phyloP scores from a whole-genome alignment of 1,140 invertebrate species.

The Neodiprion virginianus region DNA sequence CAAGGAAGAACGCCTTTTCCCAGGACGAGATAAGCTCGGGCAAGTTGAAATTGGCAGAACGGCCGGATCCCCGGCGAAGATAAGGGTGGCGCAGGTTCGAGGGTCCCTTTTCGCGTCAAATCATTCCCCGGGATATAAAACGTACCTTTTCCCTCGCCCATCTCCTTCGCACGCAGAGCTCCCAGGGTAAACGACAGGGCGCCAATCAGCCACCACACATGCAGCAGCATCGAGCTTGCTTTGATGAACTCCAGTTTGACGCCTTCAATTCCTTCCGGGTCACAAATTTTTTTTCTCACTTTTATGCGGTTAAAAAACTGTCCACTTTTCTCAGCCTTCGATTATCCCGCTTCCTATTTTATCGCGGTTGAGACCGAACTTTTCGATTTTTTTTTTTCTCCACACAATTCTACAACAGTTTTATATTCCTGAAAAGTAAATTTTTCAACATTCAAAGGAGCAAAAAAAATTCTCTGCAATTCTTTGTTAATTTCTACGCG shows the following conservation, averaged over 20 bases:
- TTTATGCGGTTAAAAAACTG: no score
- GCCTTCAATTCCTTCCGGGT: not conserved
- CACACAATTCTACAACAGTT: no score
- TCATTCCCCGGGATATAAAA: slow-evolving; percentile 16
- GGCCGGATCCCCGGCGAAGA: not conserved
- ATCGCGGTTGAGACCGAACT: no score
- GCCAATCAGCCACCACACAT: slow-evolving; percentile 50
- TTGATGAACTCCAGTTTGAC: not conserved
- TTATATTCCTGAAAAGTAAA: no score
- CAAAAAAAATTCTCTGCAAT: no score
- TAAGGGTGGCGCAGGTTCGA: not conserved
- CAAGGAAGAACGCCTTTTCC: not conserved
- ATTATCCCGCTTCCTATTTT: no score
- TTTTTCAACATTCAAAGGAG: no score
- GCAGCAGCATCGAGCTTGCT: slow-evolving; percentile 2
- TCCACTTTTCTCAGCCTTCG: no score
- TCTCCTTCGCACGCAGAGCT: slow-evolving; percentile 51
- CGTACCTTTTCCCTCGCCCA: slow-evolving; percentile 56
- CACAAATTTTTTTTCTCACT: not conserved
- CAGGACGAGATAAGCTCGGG: not conserved
- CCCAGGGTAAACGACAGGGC: slow-evolving; percentile 50
- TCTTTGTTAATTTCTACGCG: no score
- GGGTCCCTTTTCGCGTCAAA: not conserved
- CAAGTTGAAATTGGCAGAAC: not conserved
- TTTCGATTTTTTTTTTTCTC: no score